These are phyloP conservation scores for Eublepharis macularius DNA, from an alignment of 2,113 vertebrate species.

Conservation along the genomic window DNA sequence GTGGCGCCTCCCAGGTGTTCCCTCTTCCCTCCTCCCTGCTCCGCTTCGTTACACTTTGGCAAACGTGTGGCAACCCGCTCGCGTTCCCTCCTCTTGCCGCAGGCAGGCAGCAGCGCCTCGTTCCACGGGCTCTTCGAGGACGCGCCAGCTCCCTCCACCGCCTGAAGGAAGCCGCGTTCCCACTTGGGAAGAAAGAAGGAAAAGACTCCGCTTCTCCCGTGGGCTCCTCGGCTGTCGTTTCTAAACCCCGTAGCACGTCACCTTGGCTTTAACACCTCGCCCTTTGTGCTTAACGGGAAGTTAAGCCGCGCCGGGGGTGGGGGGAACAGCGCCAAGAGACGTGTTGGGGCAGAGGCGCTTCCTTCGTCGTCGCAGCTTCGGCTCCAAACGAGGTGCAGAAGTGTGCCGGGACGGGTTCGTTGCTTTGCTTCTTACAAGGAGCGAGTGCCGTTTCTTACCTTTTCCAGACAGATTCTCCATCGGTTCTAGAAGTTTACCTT, in stretches of 20 bases:
- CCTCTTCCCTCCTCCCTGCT: not conserved
- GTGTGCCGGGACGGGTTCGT: not conserved
- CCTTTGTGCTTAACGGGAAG: not conserved
- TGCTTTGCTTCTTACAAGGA: not conserved
- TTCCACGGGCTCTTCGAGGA: not conserved
- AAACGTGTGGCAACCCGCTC: constrained; percentile 3
- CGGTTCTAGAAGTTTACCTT: not conserved
- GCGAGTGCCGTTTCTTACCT: not conserved
- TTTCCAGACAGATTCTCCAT: not conserved
- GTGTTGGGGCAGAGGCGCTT: not conserved
- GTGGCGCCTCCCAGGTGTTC: not conserved
- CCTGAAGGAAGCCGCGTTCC: not conserved
- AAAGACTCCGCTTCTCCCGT: not conserved
- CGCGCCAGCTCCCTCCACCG: not conserved
- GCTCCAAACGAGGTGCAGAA: not conserved
- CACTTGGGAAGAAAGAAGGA: too few species aligned
- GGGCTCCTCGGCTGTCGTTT: not conserved
- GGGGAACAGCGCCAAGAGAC: not conserved
- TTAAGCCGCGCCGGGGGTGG: not conserved
- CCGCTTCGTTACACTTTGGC: not conserved
- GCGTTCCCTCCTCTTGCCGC: not conserved
- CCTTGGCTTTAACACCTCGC: not conserved
- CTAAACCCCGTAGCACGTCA: too few species aligned
- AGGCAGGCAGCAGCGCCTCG: not conserved
- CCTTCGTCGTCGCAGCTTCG: not conserved